Conservation (phyloP, 2,888 invertebrate species). For the Embidobia sp. region DNA sequence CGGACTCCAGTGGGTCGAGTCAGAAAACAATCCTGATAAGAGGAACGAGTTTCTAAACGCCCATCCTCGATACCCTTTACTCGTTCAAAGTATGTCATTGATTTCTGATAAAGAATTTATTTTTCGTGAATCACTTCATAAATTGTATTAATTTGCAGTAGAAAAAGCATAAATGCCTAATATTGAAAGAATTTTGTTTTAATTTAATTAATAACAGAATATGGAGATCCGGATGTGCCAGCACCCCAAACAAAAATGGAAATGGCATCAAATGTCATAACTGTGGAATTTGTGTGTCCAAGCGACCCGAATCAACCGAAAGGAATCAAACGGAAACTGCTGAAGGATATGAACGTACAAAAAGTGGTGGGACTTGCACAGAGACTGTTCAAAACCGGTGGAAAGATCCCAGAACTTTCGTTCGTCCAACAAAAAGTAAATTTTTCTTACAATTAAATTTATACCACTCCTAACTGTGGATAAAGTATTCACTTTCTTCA, state of each 20-base stretch:
- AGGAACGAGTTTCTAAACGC: slow-evolving; percentile 84
- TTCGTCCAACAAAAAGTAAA: slow-evolving; percentile 81
- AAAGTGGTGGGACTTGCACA: slow-evolving; percentile 91
- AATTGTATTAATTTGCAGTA: too few species aligned
- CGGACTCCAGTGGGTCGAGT: slow-evolving; percentile 88
- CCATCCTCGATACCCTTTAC: slow-evolving; percentile 89
- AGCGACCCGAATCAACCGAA: slow-evolving; percentile 81
- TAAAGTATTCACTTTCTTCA: too few species aligned
- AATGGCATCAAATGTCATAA: slow-evolving; percentile 82
- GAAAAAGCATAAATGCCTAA: too few species aligned
- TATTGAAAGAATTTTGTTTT: too few species aligned
- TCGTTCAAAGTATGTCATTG: slow-evolving; percentile 88
- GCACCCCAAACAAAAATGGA: slow-evolving; percentile 87
- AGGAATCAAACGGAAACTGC: slow-evolving; percentile 86
- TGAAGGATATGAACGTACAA: slow-evolving; percentile 90
- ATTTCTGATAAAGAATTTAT: too few species aligned
- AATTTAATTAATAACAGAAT: slow-evolving; percentile 74
- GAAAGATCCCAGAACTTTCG: slow-evolving; percentile 81
- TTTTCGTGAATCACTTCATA: too few species aligned
- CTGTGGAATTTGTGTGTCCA: slow-evolving; percentile 84
- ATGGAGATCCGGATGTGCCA: slow-evolving; percentile 91
- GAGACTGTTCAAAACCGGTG: slow-evolving; percentile 86
- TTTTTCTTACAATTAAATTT: too few species aligned
- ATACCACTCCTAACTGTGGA: too few species aligned
- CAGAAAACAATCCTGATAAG: slow-evolving; percentile 81